Conservation (phyloP, 2,888 invertebrate genomes). For the Tricholauxania praeusta region DNA sequence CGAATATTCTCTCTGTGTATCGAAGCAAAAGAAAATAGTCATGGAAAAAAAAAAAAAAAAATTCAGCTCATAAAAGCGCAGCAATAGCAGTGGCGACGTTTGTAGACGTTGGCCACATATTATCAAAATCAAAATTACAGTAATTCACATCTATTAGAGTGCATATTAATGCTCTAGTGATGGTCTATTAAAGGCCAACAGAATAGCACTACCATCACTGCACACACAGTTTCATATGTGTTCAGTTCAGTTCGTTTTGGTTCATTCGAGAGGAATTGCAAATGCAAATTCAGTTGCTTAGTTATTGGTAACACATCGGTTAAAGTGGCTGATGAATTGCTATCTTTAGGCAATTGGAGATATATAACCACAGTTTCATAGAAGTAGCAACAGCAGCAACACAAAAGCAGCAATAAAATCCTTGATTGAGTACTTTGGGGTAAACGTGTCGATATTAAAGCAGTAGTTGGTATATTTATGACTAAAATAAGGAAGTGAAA, state of each 20-base stretch:
- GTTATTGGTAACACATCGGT: slow-evolving; percentile 20
- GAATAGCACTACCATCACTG: slow-evolving; percentile 3
- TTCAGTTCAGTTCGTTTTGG: neutral
- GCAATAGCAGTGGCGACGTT: slow-evolving; percentile 17
- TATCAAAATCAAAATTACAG: slow-evolving; percentile 62
- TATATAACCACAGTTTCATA: too few species aligned
- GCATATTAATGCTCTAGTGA: slow-evolving; percentile 61
- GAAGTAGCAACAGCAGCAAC: slow-evolving; percentile 2
- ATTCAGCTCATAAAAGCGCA: slow-evolving; percentile 1
- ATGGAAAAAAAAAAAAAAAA: slow-evolving; percentile 3
- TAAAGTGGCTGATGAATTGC: slow-evolving; percentile 40
- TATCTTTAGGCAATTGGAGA: slow-evolving; percentile 27
- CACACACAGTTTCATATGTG: neutral
- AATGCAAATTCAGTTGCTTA: slow-evolving; percentile 9
- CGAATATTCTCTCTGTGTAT: too few species aligned
- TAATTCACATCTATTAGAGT: slow-evolving; percentile 65
- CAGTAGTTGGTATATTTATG: neutral
- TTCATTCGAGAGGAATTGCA: neutral
- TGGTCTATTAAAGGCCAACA: slow-evolving; percentile 52
- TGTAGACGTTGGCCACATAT: slow-evolving; percentile 30
- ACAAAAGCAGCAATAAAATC: slow-evolving; percentile 2
- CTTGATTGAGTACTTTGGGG: slow-evolving; percentile 21
- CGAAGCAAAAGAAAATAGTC: too few species aligned
- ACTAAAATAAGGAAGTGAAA: neutral
- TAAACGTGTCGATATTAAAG: slow-evolving; percentile 21